phyloP scores from a whole-genome alignment of 2,113 vertebrate genomes.

The Aspiorhynchus laticeps region DNA sequence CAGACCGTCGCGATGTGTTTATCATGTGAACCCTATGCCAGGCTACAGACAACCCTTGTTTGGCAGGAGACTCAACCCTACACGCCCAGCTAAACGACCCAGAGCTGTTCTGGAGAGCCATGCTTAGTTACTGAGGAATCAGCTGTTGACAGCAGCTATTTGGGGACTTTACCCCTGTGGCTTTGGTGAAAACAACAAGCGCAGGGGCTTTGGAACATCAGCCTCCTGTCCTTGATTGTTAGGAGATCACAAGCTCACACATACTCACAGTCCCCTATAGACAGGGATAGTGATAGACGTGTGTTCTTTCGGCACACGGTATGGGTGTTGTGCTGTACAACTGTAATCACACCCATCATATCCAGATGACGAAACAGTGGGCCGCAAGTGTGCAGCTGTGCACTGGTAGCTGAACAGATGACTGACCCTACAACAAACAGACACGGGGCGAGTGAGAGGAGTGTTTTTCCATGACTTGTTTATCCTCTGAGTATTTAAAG shows the following conservation, averaged over 20 bases:
- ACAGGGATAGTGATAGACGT: neutral
- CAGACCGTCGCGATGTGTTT: constrained; percentile 49
- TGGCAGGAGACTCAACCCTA: constrained; percentile 49
- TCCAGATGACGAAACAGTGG: neutral
- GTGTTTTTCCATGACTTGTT: constrained; percentile 26
- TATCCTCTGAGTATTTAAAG: constrained; percentile 33
- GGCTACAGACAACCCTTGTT: constrained; percentile 45
- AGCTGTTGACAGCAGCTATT: constrained; percentile 55
- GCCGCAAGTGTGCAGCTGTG: neutral
- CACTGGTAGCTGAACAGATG: constrained; percentile 10
- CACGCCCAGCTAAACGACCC: constrained; percentile 44
- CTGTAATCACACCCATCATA: constrained; percentile 32
- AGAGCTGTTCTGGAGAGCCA: constrained; percentile 25
- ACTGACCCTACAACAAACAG: constrained; percentile 7
- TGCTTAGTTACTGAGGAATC: constrained; percentile 51
- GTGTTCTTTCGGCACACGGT: neutral
- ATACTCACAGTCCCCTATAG: neutral
- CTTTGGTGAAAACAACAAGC: constrained; percentile 43
- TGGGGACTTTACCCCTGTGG: constrained; percentile 37
- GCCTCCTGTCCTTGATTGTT: constrained; percentile 14
- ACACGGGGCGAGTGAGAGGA: neutral
- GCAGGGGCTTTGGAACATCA: constrained; percentile 5
- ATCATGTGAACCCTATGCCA: constrained; percentile 41
- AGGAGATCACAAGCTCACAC: constrained; percentile 8
- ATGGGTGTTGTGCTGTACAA: constrained; percentile 32